Conservation (phyloP, 1,140 invertebrate genomes). For the Polyergus mexicanus region DNA sequence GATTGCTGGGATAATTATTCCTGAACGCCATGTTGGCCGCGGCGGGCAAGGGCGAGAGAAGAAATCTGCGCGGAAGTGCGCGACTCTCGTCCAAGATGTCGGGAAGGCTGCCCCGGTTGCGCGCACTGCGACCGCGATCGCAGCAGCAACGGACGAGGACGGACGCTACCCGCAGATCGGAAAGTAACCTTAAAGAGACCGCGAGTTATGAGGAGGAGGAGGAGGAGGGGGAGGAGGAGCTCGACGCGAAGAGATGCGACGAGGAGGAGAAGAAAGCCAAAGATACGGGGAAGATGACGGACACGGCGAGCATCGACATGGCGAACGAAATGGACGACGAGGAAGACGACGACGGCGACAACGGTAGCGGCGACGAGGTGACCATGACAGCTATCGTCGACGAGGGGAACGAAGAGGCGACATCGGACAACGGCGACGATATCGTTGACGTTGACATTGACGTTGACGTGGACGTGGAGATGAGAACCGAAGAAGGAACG, state of each 20-base stretch:
- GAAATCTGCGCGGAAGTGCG: slow-evolving; percentile 58
- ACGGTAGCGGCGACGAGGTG: slow-evolving; percentile 46
- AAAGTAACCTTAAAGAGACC: slow-evolving; percentile 70
- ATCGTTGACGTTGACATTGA: neutral
- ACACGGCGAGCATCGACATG: neutral
- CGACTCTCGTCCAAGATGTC: slow-evolving; percentile 71
- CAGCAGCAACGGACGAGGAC: slow-evolving; percentile 31
- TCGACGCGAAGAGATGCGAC: slow-evolving; percentile 12
- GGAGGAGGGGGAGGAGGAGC: neutral
- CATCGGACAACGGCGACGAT: slow-evolving; percentile 9
- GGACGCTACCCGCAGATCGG: slow-evolving; percentile 1
- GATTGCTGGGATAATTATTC: slow-evolving; percentile 38
- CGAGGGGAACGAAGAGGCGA: slow-evolving; percentile 18
- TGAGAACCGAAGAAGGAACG: slow-evolving; percentile 38
- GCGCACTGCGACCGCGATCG: slow-evolving; percentile 78
- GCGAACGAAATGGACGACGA: slow-evolving; percentile 47
- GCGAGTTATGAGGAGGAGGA: slow-evolving; percentile 31
- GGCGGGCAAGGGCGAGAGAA: slow-evolving; percentile 51
- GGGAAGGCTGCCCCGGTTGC: slow-evolving; percentile 75
- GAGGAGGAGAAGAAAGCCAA: slow-evolving; percentile 37
- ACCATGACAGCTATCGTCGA: slow-evolving; percentile 62
- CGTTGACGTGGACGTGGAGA: neutral
- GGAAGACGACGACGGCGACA: slow-evolving; percentile 61
- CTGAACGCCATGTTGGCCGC: slow-evolving; percentile 47
- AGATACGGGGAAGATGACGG: neutral